phyloP scores from a whole-genome alignment of 2,797 vertebrate species.

The Gallinago stenura region DNA sequence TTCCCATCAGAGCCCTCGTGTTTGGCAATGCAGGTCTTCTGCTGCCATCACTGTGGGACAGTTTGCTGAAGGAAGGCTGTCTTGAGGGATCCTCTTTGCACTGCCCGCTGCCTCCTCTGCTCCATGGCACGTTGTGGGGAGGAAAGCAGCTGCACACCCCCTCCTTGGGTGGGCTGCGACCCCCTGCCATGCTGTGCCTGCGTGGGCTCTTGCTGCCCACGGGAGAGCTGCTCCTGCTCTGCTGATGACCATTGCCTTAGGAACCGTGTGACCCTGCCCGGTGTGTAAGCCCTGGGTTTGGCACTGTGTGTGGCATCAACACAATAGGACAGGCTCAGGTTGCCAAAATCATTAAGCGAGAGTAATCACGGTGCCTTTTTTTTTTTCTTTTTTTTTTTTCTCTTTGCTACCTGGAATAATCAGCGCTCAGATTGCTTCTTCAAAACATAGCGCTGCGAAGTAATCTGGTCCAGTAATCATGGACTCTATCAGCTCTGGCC shows the following conservation, averaged over 20 bases:
- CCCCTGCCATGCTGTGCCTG: fast-evolving
- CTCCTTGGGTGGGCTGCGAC: background rate
- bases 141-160: background rate
- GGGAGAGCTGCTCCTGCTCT: background rate
- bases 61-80: background rate
- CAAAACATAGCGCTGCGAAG: background rate
- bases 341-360: background rate
- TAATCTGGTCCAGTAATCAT: conserved; percentile 1
- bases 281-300: background rate
- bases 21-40: background rate
- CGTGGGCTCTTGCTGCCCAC: background rate
- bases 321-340: background rate
- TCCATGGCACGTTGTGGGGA: fast-evolving
- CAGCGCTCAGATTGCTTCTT: background rate
- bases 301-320: background rate
- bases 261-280: background rate
- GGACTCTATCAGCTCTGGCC: background rate
- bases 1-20: fast-evolving
- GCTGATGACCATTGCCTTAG: fast-evolving
- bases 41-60: background rate
- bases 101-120: fast-evolving
- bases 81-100: fast-evolving
- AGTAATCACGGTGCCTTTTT: background rate
- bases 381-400: background rate
- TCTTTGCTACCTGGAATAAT: background rate